Conservation (phyloP, 1,140 invertebrate species). For the Zaprionus inermis region DNA sequence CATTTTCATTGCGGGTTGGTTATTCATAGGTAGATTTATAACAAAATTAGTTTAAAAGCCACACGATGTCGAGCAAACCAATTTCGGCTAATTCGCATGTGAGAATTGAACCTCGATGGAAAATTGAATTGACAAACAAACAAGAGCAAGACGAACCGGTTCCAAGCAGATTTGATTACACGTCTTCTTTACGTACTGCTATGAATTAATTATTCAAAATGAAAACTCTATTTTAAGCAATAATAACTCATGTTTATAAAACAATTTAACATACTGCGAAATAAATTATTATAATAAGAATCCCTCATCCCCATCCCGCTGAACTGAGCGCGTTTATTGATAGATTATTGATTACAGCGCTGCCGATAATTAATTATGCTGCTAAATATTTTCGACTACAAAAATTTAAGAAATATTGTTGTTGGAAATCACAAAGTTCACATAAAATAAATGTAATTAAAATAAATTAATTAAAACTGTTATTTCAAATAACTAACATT, state of each 20-base stretch:
- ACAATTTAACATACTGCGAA: background rate
- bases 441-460: background rate
- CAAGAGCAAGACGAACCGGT: background rate
- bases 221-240: slow-evolving; percentile 29
- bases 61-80: background rate
- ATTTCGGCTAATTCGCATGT: slow-evolving; percentile 36
- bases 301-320: background rate
- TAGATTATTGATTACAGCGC: no score
- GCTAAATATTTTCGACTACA: background rate
- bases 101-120: slow-evolving; percentile 22
- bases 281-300: background rate
- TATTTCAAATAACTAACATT: background rate
- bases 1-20: slow-evolving; percentile 20
- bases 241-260: background rate
- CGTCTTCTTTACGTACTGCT: slow-evolving; percentile 11
- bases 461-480: slow-evolving; percentile 13
- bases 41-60: slow-evolving; percentile 9
- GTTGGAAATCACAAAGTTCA: background rate
- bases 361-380: no score
- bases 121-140: slow-evolving; percentile 30
- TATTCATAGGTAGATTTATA: slow-evolving; percentile 7
- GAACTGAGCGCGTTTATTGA: background rate
- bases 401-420: background rate
- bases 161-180: background rate
- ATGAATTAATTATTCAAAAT: slow-evolving; percentile 22